Base-by-base conservation (phyloP, 2,888 invertebrate species). In the Syrphus vitripennis region DNA sequence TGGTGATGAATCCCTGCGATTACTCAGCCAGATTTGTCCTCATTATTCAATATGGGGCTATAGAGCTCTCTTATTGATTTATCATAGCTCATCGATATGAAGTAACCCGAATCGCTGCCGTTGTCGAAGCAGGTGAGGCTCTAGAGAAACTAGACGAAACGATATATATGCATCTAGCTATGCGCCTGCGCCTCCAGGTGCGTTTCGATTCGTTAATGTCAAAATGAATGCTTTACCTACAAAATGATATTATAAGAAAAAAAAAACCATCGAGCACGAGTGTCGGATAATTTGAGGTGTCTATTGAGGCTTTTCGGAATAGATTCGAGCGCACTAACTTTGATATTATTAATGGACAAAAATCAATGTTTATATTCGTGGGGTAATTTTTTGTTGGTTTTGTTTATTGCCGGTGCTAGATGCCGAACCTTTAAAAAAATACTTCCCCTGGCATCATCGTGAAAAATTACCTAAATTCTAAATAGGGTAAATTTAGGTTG, bases 1-100 rank as follows among this genome's bases (percentile, higher is more conserved):
- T n/a, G n/a, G 63, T 82, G 86, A 86, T 86, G 86, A 82, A 86
- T 86, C 86, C 86, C 86, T 70, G 77, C 86, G 86, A 86, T 86
- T 86, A 86, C 82, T 86, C 82, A 86, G 63, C 74, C 72, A 82
- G 82, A 86, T 86, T 82, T 86, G 86, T 86, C 86, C 86, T 82
- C 86, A 86, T 86, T 86, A 78, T 74, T 86, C 86, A 82, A 70
- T 77, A 69, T 69, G 81, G 16, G 40, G 86, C 86, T 74, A 50
- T 67, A 34, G 67, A 67, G 48, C 50, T 50, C 72, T 16, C 82
- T 86, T 86, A 86, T 86, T 86, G 86, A 86, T 86, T 86, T 86
- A 86, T 86, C 86, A 86, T 71, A 77, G 77, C 31, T 37, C 81
- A 65, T 59, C 69, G 71, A 74, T 76, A 45, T 61, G 29, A 59